Conservation (phyloP, 2,797 vertebrate genomes). For the Eulemur albifrons region DNA sequence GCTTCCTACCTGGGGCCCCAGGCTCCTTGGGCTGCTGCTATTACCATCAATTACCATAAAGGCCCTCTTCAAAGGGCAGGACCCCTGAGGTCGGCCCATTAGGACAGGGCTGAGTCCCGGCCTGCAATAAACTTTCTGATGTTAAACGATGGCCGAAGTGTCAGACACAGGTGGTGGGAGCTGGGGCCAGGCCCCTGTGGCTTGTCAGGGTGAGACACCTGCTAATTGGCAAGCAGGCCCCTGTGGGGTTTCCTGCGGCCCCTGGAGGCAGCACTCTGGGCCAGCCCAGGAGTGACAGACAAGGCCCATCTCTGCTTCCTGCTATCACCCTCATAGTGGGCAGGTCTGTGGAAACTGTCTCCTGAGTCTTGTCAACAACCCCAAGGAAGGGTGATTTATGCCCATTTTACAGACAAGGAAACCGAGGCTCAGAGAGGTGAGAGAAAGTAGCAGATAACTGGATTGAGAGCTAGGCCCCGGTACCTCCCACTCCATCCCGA, state of each 20-base stretch:
- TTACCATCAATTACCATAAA: conserved; percentile 86
- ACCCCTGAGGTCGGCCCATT: conserved; percentile 69
- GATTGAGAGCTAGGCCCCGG: fast-evolving
- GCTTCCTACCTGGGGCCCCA: conserved; percentile 82
- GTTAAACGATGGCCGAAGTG: conserved; percentile 72
- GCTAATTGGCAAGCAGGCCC: background rate
- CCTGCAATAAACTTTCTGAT: conserved; percentile 80
- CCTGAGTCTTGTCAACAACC: background rate
- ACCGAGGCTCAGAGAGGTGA: background rate
- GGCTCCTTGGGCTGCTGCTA: conserved; percentile 75
- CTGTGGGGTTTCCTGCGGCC: background rate
- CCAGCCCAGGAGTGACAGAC: background rate
- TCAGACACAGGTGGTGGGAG: conserved; percentile 57
- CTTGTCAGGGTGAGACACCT: background rate
- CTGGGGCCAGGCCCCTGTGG: background rate
- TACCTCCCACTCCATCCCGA: fast-evolving
- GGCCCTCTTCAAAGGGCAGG: conserved; percentile 80
- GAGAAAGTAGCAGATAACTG: background rate
- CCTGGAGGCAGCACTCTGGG: background rate
- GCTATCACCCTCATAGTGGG: fast-evolving
- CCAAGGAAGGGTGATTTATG: fast-evolving
- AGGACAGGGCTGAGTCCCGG: background rate
- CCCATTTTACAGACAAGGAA: background rate
- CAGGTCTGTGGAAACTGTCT: background rate
- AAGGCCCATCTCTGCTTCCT: too few species aligned